Evolutionary conservation across 2,113 vertebrate species (phyloP), one percentile per base, ranked within the genome.

Genomic region (Brachyistius frenatus): DNA sequence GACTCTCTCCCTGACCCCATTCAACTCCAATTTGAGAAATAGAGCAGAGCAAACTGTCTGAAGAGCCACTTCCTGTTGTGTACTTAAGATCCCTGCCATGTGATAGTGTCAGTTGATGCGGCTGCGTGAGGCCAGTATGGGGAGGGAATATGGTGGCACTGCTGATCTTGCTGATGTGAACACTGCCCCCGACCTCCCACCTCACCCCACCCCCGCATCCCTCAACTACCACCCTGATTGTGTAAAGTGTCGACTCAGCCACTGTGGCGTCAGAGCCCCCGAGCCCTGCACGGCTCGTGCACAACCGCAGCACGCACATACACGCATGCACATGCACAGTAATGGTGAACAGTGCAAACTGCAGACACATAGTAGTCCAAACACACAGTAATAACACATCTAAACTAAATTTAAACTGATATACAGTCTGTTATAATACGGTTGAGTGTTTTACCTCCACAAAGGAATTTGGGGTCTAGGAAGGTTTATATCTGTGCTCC

Each of bases 171-270:
- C 93, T 92, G 89, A 93, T 88, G 90, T 87, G 85, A 88, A 86
- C 80, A 66, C 46, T 33, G 23, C 23, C 23, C 23, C 23, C 23
- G 23, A 23, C 23, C 23, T 23, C 23, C 23, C 23, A 23, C 55
- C 39, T 1, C 44, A 33, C 11, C 31, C 3, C 15, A n/a, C 16
- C 37, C 37, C 5, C 73, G 11, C 5, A 47, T n/a, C 30, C 54
- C 70, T 49, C 44, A 41, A 15, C 79, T 77, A 55, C 52, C 84
- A 81, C 44, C 61, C 84, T 66, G 68, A 91, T 92, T 92, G 92
- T 92, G 86, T 81, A 93, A 94, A 93, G 89, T 94, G 93, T 92
- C 76, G 84, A 94, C 88, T 94, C 93, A 94, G 93, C 93, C 81
- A 50, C 68, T 84, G 83, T 83, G 79, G 85, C 69, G 69, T 90